Base-by-base conservation (phyloP, 2,113 vertebrate genomes). In the Caranx ignobilis region DNA sequence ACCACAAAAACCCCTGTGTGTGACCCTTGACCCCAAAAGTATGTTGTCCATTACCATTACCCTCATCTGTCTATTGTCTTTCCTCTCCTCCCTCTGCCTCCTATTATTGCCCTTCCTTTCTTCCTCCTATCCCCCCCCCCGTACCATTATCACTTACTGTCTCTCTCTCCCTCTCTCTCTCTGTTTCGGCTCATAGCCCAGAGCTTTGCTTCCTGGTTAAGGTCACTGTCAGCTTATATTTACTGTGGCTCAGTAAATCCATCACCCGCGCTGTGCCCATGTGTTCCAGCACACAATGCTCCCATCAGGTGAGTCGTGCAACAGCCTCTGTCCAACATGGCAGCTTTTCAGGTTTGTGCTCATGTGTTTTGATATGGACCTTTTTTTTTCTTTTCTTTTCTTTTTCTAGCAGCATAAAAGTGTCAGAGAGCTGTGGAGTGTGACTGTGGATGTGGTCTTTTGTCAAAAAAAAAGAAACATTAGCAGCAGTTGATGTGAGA, bases 161-260 rank as follows among this genome's bases (percentile, higher is more conserved):
- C 74, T 41, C 1, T 75, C 32, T 74, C 35, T 6, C 7, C 72
- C 32, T 74, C 35, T 18, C 31, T 35, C 18, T 76, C 19, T 31
- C 39, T 32, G 65, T 74, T 85, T 47, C 59, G 77, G 71, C 37
- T 81, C 37, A 57, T 35, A 65, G 75, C 84, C 69, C 77, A 52
- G 34, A 77, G 90, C 79, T 70, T 56, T 73, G 72, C 75, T 78
- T 80, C 70, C 52, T 77, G 76, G 66, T 84, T 83, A 81, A 89
- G 82, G 87, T 88, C 83, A 81, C 65, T 70, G 87, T 89, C 79
- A 56, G 83, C 19, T 86, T 59, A n/a, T 55, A 87, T 91, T 82
- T 82, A 56, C 61, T 45, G 45, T 66, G 66, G 47, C 68, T 88
- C 76, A 81, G 72, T 82, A 69, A 64, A 83, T 88, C 84, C 77